Evolutionary conservation across 2,888 invertebrate species (phyloP), one percentile per base, ranked within the genome.

Genomic region (Eretmocerus hayati): DNA sequence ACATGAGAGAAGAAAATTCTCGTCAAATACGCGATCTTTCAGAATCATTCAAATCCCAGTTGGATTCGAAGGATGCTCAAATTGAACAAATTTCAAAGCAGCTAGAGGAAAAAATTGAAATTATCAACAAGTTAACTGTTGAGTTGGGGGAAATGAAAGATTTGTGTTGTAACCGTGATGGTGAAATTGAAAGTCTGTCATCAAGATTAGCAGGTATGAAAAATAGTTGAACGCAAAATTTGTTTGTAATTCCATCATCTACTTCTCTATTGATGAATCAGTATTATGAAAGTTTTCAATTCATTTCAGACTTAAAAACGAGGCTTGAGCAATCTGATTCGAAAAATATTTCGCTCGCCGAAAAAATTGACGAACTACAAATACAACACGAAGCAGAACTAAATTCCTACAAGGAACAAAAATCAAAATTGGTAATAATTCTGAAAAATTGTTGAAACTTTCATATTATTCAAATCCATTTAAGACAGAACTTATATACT

Each of bases 381-480:
- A 74, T 75, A 15, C 76, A 78, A 46, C 69, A 79, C 18, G 79
- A 80, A 64, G 66, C 75, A 4, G 79, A 81, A 19, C 54, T 50
- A n/a, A 55, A 56, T 38, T 57, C 51, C 46, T 48, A 64, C 35
- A 46, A 55, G 21, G 56, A 63, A 21, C 65, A 70, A 46, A 71
- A 71, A 48, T 58, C 60, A 33, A 67, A 66, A 58, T 61, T 72
- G 53, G 71, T 69, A 46, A n/a, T 26, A 26, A 26, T 26, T 26
- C 11, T n/a, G n/a, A n/a, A n/a, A n/a, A n/a, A n/a, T n/a, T n/a
- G n/a, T n/a, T 9, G 5, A 15, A 46, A 19, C 4, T 9, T 9
- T 20, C 18, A 33, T 18, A 31, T 22, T 22, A 15, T 22, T 19
- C n/a, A 32, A 18, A 26, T 21, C 30, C 11, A 16, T 18, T 18